Evolutionary conservation across 2,797 vertebrate species (phyloP).

Genomic region (Ciconia nigra): DNA sequence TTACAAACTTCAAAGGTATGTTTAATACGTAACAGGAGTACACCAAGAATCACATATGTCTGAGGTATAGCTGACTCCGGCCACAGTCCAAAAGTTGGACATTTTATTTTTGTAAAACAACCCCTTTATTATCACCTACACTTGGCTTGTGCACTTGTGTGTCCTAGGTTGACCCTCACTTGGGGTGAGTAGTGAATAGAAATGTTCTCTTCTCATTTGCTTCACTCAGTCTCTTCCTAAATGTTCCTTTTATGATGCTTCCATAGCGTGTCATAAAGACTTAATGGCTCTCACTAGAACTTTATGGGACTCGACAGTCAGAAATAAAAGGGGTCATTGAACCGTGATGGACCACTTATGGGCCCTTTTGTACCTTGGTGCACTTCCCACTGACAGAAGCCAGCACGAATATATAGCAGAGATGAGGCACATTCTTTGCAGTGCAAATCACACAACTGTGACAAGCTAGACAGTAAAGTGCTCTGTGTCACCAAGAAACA

Average conservation of each 20-base stretch:
- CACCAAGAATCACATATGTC: neutral
- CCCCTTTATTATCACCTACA: neutral
- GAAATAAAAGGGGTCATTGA: neutral
- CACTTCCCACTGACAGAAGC: neutral
- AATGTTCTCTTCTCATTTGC: neutral
- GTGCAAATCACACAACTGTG: neutral
- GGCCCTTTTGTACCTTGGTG: neutral
- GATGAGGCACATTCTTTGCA: neutral
- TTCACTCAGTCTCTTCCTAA: neutral
- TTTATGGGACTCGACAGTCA: neutral
- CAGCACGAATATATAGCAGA: neutral
- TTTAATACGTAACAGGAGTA: neutral
- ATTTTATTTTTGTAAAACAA: neutral
- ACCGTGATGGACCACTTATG: neutral
- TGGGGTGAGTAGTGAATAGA: neutral
- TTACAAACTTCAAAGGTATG: neutral
- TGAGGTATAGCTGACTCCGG: neutral
- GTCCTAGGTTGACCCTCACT: neutral
- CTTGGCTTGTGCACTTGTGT: neutral
- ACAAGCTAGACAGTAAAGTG: neutral
- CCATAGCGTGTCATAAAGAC: neutral
- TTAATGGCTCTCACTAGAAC: neutral
- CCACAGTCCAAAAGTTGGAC: neutral
- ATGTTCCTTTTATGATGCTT: neutral
- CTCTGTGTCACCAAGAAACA: neutral